Evolutionary conservation across 92 coral and sea anemone species (phyloP), one percentile per base, ranked within the genome.

Genomic region (Hydrozoanthus gracilis): DNA sequence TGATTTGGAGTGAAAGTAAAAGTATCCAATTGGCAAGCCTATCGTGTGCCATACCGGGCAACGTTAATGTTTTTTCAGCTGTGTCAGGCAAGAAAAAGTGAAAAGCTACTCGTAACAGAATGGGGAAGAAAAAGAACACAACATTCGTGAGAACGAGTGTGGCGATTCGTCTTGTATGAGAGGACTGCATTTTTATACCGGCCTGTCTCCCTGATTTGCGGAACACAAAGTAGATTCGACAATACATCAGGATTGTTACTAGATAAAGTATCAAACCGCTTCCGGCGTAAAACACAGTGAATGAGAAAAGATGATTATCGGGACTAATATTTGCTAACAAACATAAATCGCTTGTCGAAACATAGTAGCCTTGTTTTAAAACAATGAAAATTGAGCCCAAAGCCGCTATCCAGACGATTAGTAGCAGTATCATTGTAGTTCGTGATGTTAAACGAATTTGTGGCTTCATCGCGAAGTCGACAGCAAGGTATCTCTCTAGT

Each of bases 171-270:
- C n/a, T 72, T 4, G 77, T 72, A 44, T 46, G 77, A 72, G 51
- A 47, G 18, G 77, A 72, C 11, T 72, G 51, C n/a, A 51, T 46
- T 8, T 35, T 72, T 7, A 5, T 13, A 15, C 77, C 77, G 4
- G 55, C 51, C 16, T 48, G 54, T 8, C 14, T 16, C 0, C 77
- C 51, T 11, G 77, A 72, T 12, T 14, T 72, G 7, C 77, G 55
- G 18, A 72, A 12, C 17, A 46, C 51, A 10, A 44, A 13, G 51
- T 72, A 72, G 5, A 72, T 72, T 16, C 77, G 77, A 3, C 16
- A 0, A 47, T 72, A 72, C 77, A 72, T 72, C 13, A 54, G 77
- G 51, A 72, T 72, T 72, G 77, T 72, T 4, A 27, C 77, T 14
- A 72, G 35, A 14, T 72, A 72, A 0, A 72, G 39, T 8, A 72